These are phyloP conservation scores for Philotrypesis tridentata DNA, from an alignment of 1,140 invertebrate genomes.

Conservation along the genomic window DNA sequence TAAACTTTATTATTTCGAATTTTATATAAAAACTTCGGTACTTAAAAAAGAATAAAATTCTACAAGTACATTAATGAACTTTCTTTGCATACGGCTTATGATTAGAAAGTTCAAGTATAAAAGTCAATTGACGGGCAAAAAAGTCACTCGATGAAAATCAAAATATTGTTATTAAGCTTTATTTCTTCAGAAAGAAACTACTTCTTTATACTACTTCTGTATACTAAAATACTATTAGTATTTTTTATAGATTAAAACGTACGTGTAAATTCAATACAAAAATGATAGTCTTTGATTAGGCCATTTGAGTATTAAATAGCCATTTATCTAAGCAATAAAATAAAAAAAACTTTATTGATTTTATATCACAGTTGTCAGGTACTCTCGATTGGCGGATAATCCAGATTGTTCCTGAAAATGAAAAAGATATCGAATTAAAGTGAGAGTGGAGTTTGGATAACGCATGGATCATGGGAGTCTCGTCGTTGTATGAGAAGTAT, in stretches of 20 bases:
- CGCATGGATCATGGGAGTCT: conserved; percentile 48
- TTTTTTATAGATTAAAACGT: conserved; percentile 52
- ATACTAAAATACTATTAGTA: conserved; percentile 23
- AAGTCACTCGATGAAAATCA: neutral
- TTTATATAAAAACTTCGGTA: neutral
- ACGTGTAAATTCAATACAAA: conserved; percentile 45
- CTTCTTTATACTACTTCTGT: neutral
- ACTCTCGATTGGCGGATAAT: conserved; percentile 60
- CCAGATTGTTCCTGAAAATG: conserved; percentile 65
- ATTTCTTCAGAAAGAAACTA: neutral
- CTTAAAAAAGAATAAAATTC: no score
- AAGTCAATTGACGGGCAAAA: no score
- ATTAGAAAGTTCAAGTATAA: neutral
- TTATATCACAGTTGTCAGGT: conserved; percentile 72
- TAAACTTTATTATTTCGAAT: no score
- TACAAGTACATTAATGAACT: no score
- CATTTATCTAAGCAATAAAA: neutral
- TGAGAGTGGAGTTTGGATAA: conserved; percentile 30
- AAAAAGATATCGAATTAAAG: conserved; percentile 58
- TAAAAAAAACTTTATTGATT: conserved; percentile 41
- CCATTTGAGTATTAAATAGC: neutral
- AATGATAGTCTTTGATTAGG: conserved; percentile 44
- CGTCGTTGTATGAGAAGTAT: conserved; percentile 50
- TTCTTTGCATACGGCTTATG: no score
- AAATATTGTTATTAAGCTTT: neutral